Evolutionary conservation across 2,888 invertebrate species (phyloP).

Genomic region (Coecobrya sp.): DNA sequence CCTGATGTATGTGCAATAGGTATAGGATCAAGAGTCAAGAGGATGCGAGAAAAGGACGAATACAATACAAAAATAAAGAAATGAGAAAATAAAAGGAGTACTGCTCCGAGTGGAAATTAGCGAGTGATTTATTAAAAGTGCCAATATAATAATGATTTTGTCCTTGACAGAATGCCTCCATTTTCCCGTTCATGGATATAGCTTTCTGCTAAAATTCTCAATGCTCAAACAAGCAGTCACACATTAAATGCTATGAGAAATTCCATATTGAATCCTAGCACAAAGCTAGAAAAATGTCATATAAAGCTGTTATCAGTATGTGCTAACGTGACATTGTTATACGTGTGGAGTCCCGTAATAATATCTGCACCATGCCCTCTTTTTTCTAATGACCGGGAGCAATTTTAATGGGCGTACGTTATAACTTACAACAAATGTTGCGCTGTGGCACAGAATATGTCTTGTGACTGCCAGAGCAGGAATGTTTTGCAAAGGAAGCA

Average conservation of each 20-base stretch:
- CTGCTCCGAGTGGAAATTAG: conserved; percentile 67
- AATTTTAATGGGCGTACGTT: conserved; percentile 45
- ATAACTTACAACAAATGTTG: conserved; percentile 4
- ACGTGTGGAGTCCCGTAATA: background rate
- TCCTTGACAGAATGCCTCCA: conserved; percentile 46
- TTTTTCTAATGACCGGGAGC: conserved; percentile 53
- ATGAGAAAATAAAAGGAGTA: conserved; percentile 8
- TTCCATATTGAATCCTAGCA: background rate
- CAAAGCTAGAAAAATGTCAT: too few species aligned
- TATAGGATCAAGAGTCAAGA: conserved; percentile 24
- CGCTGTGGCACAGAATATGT: background rate
- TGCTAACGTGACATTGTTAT: background rate
- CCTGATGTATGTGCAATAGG: background rate
- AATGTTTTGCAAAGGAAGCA: conserved; percentile 25
- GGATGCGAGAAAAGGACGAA: conserved; percentile 2
- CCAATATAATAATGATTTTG: conserved; percentile 76
- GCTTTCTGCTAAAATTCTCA: background rate
- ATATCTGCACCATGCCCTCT: background rate
- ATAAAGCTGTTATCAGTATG: background rate
- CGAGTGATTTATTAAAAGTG: conserved; percentile 78
- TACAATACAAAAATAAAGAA: conserved; percentile 18
- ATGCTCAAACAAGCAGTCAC: background rate
- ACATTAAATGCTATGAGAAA: background rate
- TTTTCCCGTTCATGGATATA: background rate
- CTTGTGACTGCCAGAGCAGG: background rate